phyloP scores from a whole-genome alignment of 23 tunicate genomes.

The Oikopleura dioica region DNA sequence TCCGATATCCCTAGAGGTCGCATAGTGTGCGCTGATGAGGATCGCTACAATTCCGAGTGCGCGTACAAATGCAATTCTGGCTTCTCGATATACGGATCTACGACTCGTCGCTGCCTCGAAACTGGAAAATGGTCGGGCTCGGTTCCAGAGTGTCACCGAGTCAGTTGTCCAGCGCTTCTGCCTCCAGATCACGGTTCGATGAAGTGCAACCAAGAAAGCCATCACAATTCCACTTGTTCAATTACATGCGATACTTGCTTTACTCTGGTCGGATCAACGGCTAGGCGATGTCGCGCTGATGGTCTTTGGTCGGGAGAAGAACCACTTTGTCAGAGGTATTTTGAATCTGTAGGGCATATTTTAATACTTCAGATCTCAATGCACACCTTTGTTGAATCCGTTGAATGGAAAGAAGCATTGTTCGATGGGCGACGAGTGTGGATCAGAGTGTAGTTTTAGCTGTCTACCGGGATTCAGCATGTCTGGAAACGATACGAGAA shows the following conservation, averaged over 20 bases:
- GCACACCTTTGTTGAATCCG: conserved; percentile 44
- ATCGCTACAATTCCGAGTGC: conserved; percentile 31
- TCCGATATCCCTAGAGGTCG: conserved; percentile 23
- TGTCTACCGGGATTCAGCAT: conserved; percentile 39
- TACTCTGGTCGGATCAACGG: conserved; percentile 21
- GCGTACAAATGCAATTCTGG: conserved; percentile 35
- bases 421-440: conserved; percentile 42
- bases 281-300: conserved; percentile 32
- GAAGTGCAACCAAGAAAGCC: conserved; percentile 25
- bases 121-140: conserved; percentile 56
- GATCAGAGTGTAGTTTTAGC: conserved; percentile 31
- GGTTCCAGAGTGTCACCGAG: conserved; percentile 41
- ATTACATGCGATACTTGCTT: conserved; percentile 44
- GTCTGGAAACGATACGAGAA: conserved; percentile 25
- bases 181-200: conserved; percentile 27
- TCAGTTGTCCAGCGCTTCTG: conserved; percentile 21
- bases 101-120: conserved; percentile 34
- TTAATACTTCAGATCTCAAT: conserved; percentile 11
- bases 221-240: conserved; percentile 33
- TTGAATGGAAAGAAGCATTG: conserved; percentile 48
- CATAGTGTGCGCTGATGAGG: conserved; percentile 22
- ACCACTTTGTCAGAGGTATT: conserved; percentile 29
- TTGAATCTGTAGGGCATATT: not conserved
- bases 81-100: conserved; percentile 25
- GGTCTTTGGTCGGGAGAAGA: conserved; percentile 73